Evolutionary conservation across 2,888 invertebrate genomes (phyloP).

Genomic region (Drosophila fungiperda): DNA sequence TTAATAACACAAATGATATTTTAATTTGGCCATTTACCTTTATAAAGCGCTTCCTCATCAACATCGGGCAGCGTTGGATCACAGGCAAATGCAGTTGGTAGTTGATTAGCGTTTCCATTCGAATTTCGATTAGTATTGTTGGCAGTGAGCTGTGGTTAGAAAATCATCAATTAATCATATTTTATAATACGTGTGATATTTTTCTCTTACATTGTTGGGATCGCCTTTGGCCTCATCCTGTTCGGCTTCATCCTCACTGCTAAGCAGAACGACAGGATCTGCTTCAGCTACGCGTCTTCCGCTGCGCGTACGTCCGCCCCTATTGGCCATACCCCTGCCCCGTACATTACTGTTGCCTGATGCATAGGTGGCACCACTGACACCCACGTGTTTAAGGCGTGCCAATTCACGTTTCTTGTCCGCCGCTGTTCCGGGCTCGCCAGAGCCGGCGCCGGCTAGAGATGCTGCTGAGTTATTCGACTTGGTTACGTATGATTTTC

Average conservation of each 20-base stretch:
- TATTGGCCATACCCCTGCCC: slow-evolving; percentile 70
- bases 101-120: slow-evolving; percentile 45
- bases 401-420: slow-evolving; percentile 76
- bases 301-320: slow-evolving; percentile 83
- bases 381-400: slow-evolving; percentile 49
- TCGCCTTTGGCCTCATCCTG: slow-evolving; percentile 78
- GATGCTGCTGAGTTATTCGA: slow-evolving; percentile 39
- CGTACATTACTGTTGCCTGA: slow-evolving; percentile 56
- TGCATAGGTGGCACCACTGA: slow-evolving; percentile 33
- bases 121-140: slow-evolving; percentile 51
- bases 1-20: background rate
- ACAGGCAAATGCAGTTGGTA: slow-evolving; percentile 77
- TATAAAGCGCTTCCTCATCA: slow-evolving; percentile 79
- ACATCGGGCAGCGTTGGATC: slow-evolving; percentile 81
- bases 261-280: slow-evolving; percentile 89
- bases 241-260: slow-evolving; percentile 90
- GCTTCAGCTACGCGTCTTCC: slow-evolving; percentile 87
- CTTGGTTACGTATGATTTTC: slow-evolving; percentile 74
- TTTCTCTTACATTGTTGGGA: slow-evolving; percentile 66
- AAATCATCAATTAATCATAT: background rate
- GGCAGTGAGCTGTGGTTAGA: slow-evolving; percentile 31
- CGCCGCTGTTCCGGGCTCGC: slow-evolving; percentile 39
- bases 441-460: slow-evolving; percentile 24
- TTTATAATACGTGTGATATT: background rate
- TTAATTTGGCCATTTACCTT: slow-evolving; percentile 67